Evolutionary conservation across 1,140 invertebrate genomes (phyloP), one percentile per base, ranked within the genome.

Genomic region (Macrocentrus cingulum): DNA sequence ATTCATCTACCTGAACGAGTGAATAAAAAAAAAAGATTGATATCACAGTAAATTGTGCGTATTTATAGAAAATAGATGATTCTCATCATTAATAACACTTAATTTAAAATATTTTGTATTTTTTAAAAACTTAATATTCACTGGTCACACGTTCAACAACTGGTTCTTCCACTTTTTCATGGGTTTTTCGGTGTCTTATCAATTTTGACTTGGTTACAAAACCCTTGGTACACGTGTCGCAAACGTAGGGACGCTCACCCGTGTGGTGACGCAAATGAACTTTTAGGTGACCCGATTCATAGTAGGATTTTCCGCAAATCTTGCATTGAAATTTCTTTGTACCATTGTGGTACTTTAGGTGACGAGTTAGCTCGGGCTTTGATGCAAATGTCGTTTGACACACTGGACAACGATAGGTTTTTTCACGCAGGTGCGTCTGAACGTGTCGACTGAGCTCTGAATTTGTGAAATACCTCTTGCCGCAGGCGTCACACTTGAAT

Each of bases 231-330:
- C 79, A 81, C 18, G 71, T 56, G 9, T 61, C 53, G 60, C 80
- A 81, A 11, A 70, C 63, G 44, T 73, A 80, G 1, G 80, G 78
- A 58, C 79, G 79, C 7, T 78, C 74, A 23, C 83, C 84, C 0
- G 78, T 78, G 54, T 82, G 77, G 41, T 80, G 79, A 9, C 82
- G 68, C 29, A 72, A 63, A 61, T 85, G 84, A 45, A 83, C 77
- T 57, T 82, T 84, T 5, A 78, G 66, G 56, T 84, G 84, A 16
- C 69, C 69, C 0, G 71, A 73, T 29, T 73, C 71, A 55, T 71
- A 73, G 19, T 73, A 73, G 6, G 59, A 53, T 53, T 79, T 76
- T 4, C 54, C 59, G 44, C 71, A 77, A 7, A 75, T 70, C 62
- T 88, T 82, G n/a, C 82, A 80, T 66, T 86, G 83, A 49, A 69